Conservation (phyloP, 2,113 vertebrate genomes). For the Nesoenas mayeri region DNA sequence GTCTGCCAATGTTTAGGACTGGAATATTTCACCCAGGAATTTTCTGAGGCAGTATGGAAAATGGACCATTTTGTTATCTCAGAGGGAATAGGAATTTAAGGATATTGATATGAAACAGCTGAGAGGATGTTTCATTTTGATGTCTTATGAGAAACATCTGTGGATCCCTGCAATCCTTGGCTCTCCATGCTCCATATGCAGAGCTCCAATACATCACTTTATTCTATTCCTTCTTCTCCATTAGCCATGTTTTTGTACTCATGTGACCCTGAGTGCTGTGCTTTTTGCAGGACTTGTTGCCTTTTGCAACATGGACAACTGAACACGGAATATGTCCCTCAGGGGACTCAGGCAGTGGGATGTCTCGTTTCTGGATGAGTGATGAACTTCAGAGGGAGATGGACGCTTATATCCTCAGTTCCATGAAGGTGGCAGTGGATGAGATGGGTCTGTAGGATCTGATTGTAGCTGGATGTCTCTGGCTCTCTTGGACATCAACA, state of each 20-base stretch:
- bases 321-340: not conserved
- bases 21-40: constrained; percentile 11
- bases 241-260: not conserved
- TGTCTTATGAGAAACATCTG: constrained; percentile 22
- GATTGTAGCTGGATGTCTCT: not conserved
- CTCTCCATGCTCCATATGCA: not conserved
- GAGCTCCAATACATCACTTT: not conserved
- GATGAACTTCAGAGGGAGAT: not conserved
- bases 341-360: not conserved
- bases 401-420: not conserved
- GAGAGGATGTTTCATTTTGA: constrained; percentile 14
- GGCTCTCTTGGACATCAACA: not conserved
- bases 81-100: not conserved
- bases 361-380: not conserved
- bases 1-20: not conserved
- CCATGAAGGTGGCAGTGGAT: not conserved
- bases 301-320: not conserved
- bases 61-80: not conserved
- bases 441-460: not conserved
- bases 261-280: not conserved
- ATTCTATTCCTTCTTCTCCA: not conserved
- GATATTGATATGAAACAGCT: constrained; percentile 1
- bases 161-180: not conserved
- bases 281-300: not conserved
- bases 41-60: not conserved